Percentiles rank a stretch among this genome's conserved stretches.
phyloP scores from a whole-genome alignment of 2,888 invertebrate genomes.

The Macrosiphum euphorbiae region DNA sequence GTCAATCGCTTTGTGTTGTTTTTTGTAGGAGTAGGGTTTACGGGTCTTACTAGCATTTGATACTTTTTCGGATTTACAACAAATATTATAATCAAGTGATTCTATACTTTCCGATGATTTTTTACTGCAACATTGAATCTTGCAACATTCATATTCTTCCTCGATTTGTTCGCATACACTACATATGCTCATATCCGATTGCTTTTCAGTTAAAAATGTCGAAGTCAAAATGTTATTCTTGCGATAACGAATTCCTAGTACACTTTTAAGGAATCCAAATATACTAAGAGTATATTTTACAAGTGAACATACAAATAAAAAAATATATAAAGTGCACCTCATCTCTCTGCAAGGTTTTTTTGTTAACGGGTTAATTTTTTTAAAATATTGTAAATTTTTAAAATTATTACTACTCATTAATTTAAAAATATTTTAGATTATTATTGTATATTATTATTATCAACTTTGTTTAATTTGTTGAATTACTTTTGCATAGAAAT shows the following conservation, averaged over 20 bases:
- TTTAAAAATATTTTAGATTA: neutral
- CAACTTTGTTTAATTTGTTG: neutral
- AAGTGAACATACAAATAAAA: neutral
- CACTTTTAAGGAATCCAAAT: neutral
- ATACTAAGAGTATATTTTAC: neutral
- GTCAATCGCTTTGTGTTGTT: neutral
- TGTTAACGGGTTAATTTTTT: neutral
- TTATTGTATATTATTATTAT: neutral
- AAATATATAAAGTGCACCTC: neutral
- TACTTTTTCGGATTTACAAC: constrained; percentile 1
- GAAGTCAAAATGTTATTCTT: neutral
- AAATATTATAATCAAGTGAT: neutral
- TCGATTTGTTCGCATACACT: too few relatives aligned
- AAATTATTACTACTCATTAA: neutral
- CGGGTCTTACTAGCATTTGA: neutral
- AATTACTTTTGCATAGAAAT: neutral
- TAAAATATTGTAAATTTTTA: neutral
- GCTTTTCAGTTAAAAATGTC: too few relatives aligned
- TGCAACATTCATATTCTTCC: neutral
- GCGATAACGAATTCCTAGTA: neutral
- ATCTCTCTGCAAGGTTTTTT: neutral
- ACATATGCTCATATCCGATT: too few relatives aligned
- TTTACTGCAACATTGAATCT: neutral
- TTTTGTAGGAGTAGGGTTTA: neutral
- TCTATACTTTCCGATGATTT: neutral